Percentiles rank a stretch among this genome's conserved stretches.
Evolutionary conservation across 2,113 vertebrate species (phyloP).

Genomic region (Cepphus grylle): DNA sequence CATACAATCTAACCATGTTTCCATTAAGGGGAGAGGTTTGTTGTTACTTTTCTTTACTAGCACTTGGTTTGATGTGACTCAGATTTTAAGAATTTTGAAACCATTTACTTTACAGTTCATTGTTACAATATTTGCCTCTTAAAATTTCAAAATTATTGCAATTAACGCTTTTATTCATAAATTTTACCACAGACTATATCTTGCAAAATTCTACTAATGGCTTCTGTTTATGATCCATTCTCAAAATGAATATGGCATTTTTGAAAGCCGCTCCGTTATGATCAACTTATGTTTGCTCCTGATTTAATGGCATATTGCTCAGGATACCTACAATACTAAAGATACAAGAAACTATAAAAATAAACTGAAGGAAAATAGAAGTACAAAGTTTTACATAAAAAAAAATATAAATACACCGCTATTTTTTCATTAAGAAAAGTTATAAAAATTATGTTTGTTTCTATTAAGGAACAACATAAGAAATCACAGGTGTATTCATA

Average conservation of each 20-base stretch:
- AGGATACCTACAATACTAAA: neutral
- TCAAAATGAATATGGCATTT: neutral
- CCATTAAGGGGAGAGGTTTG: neutral
- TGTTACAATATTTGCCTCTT: neutral
- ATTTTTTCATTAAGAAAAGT: neutral
- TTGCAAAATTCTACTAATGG: neutral
- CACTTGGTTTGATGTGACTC: neutral
- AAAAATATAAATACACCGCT: neutral
- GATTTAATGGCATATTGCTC: neutral
- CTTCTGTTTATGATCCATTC: neutral
- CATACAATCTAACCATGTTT: neutral
- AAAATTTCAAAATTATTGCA: neutral
- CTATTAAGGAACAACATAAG: neutral
- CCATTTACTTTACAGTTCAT: neutral
- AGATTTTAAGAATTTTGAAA: neutral
- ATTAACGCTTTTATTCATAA: neutral
- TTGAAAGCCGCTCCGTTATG: neutral
- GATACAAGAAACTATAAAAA: neutral
- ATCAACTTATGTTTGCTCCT: neutral
- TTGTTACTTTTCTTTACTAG: neutral
- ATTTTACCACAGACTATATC: neutral
- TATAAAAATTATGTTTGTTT: neutral
- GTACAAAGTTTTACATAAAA: neutral
- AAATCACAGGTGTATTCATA: neutral
- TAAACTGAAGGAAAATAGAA: neutral